These are phyloP conservation scores for Phalangium opilio DNA, from an alignment of 2,888 invertebrate species.

Conservation along the genomic window DNA sequence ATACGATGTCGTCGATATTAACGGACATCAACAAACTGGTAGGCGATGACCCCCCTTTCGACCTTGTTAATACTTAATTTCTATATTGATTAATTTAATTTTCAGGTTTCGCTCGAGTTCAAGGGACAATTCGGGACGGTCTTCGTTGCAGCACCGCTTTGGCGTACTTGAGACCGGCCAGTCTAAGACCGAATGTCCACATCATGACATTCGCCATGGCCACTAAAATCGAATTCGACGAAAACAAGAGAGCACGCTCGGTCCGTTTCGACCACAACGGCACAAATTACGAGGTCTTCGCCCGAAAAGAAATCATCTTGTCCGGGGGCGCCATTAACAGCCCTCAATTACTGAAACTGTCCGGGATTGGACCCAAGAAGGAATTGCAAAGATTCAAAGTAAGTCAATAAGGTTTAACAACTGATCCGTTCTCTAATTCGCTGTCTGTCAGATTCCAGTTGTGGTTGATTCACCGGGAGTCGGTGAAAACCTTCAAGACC, in stretches of 20 bases:
- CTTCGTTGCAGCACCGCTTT: slow-evolving; percentile 75
- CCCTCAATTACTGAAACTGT: slow-evolving; percentile 82
- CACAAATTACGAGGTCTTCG: slow-evolving; percentile 51
- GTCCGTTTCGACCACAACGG: slow-evolving; percentile 61
- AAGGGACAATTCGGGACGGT: slow-evolving; percentile 70
- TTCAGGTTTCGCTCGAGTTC: slow-evolving; percentile 70
- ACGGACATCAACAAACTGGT: slow-evolving; percentile 21
- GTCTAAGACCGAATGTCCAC: slow-evolving; percentile 61
- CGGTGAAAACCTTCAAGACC: slow-evolving; percentile 63
- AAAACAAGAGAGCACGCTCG: slow-evolving; percentile 59
- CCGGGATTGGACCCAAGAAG: slow-evolving; percentile 65
- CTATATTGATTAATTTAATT: too few species aligned
- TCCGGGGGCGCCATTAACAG: slow-evolving; percentile 84
- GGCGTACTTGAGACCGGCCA: slow-evolving; percentile 65
- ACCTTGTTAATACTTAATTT: too few species aligned
- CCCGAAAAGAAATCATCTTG: slow-evolving; percentile 70
- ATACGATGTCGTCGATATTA: slow-evolving; percentile 19
- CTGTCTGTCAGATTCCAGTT: slow-evolving; percentile 40
- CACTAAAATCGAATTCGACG: slow-evolving; percentile 40
- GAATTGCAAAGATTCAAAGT: slow-evolving; percentile 37
- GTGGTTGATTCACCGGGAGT: slow-evolving; percentile 48
- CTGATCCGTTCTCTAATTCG: too few species aligned
- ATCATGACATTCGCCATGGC: slow-evolving; percentile 67
- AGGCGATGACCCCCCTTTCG: too few species aligned
- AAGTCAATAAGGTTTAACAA: slow-evolving; percentile 1